Percentiles rank a stretch among this genome's conserved stretches.
phyloP scores from a whole-genome alignment of 2,113 vertebrate genomes.

The Aythya baeri region DNA sequence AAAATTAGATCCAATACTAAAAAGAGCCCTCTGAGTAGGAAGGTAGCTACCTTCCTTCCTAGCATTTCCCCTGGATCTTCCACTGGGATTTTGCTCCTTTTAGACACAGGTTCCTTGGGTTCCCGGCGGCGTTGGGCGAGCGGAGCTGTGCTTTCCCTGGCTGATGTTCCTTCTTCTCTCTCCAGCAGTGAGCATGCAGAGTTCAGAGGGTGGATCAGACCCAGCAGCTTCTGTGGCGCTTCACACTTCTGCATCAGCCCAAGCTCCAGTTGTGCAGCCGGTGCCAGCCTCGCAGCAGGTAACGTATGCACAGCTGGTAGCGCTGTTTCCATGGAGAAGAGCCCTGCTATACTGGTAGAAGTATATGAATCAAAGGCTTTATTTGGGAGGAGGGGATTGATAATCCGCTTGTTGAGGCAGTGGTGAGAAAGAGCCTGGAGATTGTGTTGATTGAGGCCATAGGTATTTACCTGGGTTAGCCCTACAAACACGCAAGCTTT shows the following conservation, averaged over 20 bases:
- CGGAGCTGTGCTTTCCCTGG: background rate
- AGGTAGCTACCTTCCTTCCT: background rate
- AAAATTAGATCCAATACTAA: slow-evolving; percentile 17
- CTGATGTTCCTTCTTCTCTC: slow-evolving; percentile 7
- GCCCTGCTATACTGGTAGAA: background rate
- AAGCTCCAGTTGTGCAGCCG: slow-evolving; percentile 89
- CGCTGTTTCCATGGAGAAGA: background rate
- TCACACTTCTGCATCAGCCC: slow-evolving; percentile 85
- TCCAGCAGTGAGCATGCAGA: slow-evolving; percentile 92
- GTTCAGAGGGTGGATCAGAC: slow-evolving; percentile 88
- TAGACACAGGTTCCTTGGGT: accelerated
- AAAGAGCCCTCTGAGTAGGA: background rate
- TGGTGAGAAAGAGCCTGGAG: background rate
- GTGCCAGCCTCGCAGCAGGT: slow-evolving; percentile 97
- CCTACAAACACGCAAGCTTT: accelerated
- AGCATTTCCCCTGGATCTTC: background rate
- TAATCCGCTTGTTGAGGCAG: background rate
- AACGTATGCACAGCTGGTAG: slow-evolving; percentile 16
- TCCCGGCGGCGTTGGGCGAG: background rate
- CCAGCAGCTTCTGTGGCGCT: slow-evolving; percentile 85
- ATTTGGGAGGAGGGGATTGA: background rate
- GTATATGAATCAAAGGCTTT: background rate
- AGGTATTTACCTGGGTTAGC: background rate
- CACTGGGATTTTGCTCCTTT: background rate
- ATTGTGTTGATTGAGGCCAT: background rate